A percentile compares a stretch with the other conserved stretches of the same genome.
These are phyloP conservation scores for Trachymyrmex cornetzi DNA, from an alignment of 1,140 invertebrate species.

Conservation along the genomic window DNA sequence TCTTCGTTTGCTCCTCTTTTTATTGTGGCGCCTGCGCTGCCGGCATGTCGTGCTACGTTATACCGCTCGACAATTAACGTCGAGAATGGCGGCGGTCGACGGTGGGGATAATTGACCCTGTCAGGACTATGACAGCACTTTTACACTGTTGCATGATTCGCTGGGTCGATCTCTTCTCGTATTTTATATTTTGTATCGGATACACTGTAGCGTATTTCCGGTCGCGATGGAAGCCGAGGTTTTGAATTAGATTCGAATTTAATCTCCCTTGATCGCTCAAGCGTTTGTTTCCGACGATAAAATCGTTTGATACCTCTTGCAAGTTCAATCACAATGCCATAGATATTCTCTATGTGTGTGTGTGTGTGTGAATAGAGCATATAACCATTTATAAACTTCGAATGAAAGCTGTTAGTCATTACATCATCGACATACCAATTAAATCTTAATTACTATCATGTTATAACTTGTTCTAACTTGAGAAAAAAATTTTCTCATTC, in stretches of 20 bases:
- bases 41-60: conserved; percentile 48
- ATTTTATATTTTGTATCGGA: conserved; percentile 9
- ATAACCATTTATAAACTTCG: conserved; percentile 8
- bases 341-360: not conserved
- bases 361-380: not conserved
- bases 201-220: conserved; percentile 21
- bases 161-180: conserved; percentile 19
- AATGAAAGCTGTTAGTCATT: conserved; percentile 10
- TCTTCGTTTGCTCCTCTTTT: conserved; percentile 40
- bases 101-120: conserved; percentile 62
- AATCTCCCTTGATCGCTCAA: conserved; percentile 1
- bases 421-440: conserved; percentile 9
- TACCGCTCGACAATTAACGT: conserved; percentile 62
- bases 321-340: not conserved
- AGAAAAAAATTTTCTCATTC: not conserved
- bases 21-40: conserved; percentile 50
- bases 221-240: not conserved
- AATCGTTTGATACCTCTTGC: not conserved
- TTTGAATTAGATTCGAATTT: conserved; percentile 33
- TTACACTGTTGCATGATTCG: conserved; percentile 52
- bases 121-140: conserved; percentile 64
- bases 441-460: conserved; percentile 8
- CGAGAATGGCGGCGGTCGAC: conserved; percentile 32
- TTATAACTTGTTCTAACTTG: not conserved
- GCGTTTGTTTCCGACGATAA: conserved; percentile 25